A percentile compares a stretch with the other conserved stretches of the same genome.
These are phyloP conservation scores for Ophioninae sp. DNA, from an alignment of 2,888 invertebrate species.

Conservation along the genomic window DNA sequence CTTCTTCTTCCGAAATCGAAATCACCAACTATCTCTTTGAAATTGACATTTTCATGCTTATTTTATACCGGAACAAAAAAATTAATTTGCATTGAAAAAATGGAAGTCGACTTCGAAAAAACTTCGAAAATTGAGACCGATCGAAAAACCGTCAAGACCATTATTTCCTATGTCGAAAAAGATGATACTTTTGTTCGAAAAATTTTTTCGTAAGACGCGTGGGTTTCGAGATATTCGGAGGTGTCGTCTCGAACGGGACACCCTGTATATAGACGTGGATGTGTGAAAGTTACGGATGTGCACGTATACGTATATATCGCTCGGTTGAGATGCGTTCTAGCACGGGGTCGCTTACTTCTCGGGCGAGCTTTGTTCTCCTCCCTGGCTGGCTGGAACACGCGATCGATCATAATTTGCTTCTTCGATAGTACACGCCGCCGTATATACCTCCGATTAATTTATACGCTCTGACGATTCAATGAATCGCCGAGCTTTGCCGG, in stretches of 20 bases:
- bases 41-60: background rate
- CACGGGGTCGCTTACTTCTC: slow-evolving; percentile 19
- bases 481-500: slow-evolving; percentile 41
- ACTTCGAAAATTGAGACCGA: background rate
- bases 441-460: slow-evolving; percentile 54
- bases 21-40: background rate
- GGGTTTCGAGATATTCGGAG: background rate
- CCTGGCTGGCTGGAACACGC: slow-evolving; percentile 11
- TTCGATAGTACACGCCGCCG: slow-evolving; percentile 40
- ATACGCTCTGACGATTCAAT: slow-evolving; percentile 55
- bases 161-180: background rate
- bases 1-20: too few relatives aligned
- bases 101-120: background rate
- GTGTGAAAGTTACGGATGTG: background rate
- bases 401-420: slow-evolving; percentile 62
- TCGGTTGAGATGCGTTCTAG: slow-evolving; percentile 1
- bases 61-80: background rate
- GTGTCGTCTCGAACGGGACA: background rate
- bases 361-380: slow-evolving; percentile 31
- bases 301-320: background rate
- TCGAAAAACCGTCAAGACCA: background rate
- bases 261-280: background rate
- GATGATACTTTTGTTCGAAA: background rate
- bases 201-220: background rate
- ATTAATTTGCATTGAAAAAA: background rate